These are phyloP conservation scores for Drosophila miranda DNA, from an alignment of 1,140 invertebrate species.

Conservation along the genomic window DNA sequence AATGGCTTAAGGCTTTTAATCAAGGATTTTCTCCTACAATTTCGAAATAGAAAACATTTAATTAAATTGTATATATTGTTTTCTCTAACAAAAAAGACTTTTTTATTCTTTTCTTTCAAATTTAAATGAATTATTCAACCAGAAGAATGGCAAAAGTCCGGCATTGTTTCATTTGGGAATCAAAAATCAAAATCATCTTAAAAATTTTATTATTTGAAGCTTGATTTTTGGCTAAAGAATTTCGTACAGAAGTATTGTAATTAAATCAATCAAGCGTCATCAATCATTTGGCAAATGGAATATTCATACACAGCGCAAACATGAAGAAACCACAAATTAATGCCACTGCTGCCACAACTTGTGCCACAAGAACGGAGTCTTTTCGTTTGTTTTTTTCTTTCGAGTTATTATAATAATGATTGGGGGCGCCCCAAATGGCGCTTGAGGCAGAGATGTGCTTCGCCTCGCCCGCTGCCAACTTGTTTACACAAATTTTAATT, in stretches of 20 bases:
- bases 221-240: too few relatives aligned
- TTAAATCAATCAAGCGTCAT: neutral
- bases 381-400: constrained; percentile 19
- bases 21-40: too few relatives aligned
- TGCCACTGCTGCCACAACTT: constrained; percentile 8
- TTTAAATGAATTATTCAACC: neutral
- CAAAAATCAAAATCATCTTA: too few relatives aligned
- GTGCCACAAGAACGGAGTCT: constrained; percentile 1
- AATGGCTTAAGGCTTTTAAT: too few relatives aligned
- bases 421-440: constrained; percentile 38
- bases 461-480: constrained; percentile 54
- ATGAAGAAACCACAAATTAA: too few relatives aligned
- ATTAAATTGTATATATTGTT: too few relatives aligned
- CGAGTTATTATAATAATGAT: constrained; percentile 54
- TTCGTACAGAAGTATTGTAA: too few relatives aligned
- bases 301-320: too few relatives aligned
- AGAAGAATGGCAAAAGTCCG: neutral
- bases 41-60: too few relatives aligned
- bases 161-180: neutral
- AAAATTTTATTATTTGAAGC: too few relatives aligned
- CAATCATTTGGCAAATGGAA: neutral
- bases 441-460: constrained; percentile 23
- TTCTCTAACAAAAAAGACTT: too few relatives aligned
- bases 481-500: constrained; percentile 78
- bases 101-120: neutral